These are phyloP conservation scores for Chiloscyllium punctatum DNA, from an alignment of 2,797 vertebrate species.

Conservation along the genomic window DNA sequence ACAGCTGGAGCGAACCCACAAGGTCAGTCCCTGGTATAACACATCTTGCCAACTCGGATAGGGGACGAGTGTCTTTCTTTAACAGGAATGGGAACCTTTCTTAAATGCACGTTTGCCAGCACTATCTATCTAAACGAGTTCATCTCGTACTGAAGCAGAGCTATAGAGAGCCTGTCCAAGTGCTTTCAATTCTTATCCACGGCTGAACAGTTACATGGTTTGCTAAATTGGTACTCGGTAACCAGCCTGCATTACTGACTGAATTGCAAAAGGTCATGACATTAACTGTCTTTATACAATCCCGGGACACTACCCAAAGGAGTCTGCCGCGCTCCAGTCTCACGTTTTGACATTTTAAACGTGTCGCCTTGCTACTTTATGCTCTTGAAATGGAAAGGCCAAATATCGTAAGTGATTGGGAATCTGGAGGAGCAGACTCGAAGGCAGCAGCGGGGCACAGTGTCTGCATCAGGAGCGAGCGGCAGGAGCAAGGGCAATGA, in stretches of 20 bases:
- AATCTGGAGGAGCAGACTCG: not conserved
- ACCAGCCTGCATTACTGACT: not conserved
- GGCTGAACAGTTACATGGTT: not conserved
- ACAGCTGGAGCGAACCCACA: not conserved
- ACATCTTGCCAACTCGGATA: not conserved
- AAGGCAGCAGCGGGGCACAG: not conserved
- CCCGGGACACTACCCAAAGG: not conserved
- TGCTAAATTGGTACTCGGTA: not conserved
- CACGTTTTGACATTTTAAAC: not conserved
- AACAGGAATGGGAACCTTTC: no score
- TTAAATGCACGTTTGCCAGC: no score
- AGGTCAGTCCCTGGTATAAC: no score
- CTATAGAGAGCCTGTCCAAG: no score
- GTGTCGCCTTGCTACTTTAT: not conserved
- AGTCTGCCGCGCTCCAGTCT: not conserved
- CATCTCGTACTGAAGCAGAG: no score
- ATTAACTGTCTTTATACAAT: not conserved
- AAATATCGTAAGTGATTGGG: not conserved
- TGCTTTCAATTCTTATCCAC: not conserved
- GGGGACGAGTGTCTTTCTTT: not conserved
- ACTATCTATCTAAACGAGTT: no score
- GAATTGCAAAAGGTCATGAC: not conserved
- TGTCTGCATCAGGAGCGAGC: not conserved
- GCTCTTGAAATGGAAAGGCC: not conserved
- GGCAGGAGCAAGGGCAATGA: no score